Evolutionary conservation across 2,888 invertebrate species (phyloP).

Genomic region (Drosophila kuntzei): DNA sequence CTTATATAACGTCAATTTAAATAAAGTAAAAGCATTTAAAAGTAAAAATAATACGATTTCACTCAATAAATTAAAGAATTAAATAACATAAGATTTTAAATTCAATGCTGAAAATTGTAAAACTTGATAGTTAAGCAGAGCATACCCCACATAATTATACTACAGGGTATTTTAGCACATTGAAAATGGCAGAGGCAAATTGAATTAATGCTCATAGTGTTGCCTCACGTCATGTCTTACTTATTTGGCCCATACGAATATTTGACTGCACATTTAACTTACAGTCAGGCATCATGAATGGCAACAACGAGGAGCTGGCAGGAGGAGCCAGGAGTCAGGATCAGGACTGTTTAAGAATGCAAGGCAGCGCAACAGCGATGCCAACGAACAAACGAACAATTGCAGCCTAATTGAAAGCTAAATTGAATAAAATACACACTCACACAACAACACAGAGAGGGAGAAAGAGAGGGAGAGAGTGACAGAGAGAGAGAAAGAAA

Average conservation of each 20-base stretch:
- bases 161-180: slow-evolving; percentile 22
- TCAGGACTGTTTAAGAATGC: slow-evolving; percentile 74
- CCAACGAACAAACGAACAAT: slow-evolving; percentile 79
- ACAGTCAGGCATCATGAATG: slow-evolving; percentile 23
- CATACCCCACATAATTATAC: neutral
- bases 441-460: slow-evolving; percentile 27
- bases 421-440: slow-evolving; percentile 76
- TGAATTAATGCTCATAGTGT: slow-evolving; percentile 38
- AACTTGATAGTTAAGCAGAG: neutral
- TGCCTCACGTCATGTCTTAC: slow-evolving; percentile 42
- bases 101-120: neutral
- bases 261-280: slow-evolving; percentile 51
- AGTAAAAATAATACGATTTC: neutral
- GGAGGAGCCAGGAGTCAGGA: slow-evolving; percentile 16
- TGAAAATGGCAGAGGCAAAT: slow-evolving; percentile 32
- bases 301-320: slow-evolving; percentile 1
- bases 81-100: neutral
- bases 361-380: slow-evolving; percentile 63
- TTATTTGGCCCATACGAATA: slow-evolving; percentile 43
- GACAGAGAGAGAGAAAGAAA: slow-evolving; percentile 5
- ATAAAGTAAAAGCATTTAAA: neutral
- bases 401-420: slow-evolving; percentile 81
- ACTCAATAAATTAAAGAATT: neutral
- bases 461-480: slow-evolving; percentile 8
- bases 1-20: too few species aligned